Evolutionary conservation across 2,797 vertebrate genomes (phyloP), one percentile per base, ranked within the genome.

Genomic region (Myotis daubentonii): DNA sequence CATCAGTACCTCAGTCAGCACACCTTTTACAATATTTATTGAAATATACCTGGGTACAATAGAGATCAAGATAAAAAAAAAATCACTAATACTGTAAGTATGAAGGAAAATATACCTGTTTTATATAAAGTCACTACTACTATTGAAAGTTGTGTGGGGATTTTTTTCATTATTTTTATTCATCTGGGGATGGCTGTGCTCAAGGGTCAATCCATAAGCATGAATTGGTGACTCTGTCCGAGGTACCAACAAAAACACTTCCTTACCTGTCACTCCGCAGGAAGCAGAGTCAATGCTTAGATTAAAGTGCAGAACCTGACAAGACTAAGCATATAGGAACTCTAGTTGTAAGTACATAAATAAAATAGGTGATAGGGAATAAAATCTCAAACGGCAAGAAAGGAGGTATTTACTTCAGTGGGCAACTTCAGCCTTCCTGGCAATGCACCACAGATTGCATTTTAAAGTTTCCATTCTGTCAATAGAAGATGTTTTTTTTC

Each of bases 391-490:
- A 20, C 10, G 84, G 3, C 16, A 85, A 20, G 36, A 88, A 80
- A 81, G 53, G 49, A 47, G 7, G 4, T 57, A 71, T 89, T 89
- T 89, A 72, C 16, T 89, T 68, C 11, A 36, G 13, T 51, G 78
- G 68, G n/a, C 7, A 90, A 68, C 33, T 65, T 68, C 33, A 87
- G n/a, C 10, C 28, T 87, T 94, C 44, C 28, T 71, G 6, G 23
- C 62, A 85, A 49, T 55, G 11, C 5, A 81, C 12, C 23, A 47
- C 41, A 74, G 44, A 87, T 28, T 87, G 19, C 28, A 79, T 44
- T 78, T 89, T 74, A 79, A 92, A 75, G 15, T n/a, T 89, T 89
- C 62, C n/a, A 62, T 75, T 94, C 16, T 86, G 49, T 91, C 33
- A 55, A 51, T 16, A 93, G 60, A 23, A 60, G 78, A 13, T 65